Conservation (phyloP, 1,140 invertebrate genomes). For the Pseudomyrmex gracilis region DNA sequence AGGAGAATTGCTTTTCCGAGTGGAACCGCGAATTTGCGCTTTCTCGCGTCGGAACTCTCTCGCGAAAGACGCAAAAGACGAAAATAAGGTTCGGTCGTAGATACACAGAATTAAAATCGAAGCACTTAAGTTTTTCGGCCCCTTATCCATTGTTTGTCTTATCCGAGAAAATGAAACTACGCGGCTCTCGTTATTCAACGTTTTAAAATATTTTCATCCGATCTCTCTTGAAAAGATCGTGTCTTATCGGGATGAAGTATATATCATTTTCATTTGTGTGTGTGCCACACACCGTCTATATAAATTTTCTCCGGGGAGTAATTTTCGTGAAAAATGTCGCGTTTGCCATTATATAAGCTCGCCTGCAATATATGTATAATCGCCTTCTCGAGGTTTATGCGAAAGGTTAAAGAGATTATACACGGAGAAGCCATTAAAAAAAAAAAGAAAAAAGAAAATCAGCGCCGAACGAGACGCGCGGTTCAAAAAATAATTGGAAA, state of each 20-base stretch:
- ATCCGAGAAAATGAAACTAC: too few species aligned
- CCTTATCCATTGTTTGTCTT: background rate
- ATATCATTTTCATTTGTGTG: background rate
- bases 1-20: conserved; percentile 17
- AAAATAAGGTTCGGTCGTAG: background rate
- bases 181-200: too few species aligned
- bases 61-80: conserved; percentile 15
- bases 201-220: too few species aligned
- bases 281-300: background rate
- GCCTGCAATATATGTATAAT: background rate
- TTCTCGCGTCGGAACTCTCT: background rate
- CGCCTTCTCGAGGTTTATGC: conserved; percentile 31
- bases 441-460: conserved; percentile 32
- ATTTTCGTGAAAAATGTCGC: background rate
- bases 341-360: conserved; percentile 32
- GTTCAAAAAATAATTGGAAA: conserved; percentile 51
- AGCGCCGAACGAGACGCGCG: conserved; percentile 21
- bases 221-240: background rate
- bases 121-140: background rate
- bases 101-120: conserved; percentile 32
- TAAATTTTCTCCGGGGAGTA: background rate
- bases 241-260: background rate
- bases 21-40: conserved; percentile 27
- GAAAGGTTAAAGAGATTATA: conserved; percentile 56
- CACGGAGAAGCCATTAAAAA: conserved; percentile 46